Evolutionary conservation across 2,113 vertebrate species (phyloP).

Genomic region (Campylomormyrus numenius): DNA sequence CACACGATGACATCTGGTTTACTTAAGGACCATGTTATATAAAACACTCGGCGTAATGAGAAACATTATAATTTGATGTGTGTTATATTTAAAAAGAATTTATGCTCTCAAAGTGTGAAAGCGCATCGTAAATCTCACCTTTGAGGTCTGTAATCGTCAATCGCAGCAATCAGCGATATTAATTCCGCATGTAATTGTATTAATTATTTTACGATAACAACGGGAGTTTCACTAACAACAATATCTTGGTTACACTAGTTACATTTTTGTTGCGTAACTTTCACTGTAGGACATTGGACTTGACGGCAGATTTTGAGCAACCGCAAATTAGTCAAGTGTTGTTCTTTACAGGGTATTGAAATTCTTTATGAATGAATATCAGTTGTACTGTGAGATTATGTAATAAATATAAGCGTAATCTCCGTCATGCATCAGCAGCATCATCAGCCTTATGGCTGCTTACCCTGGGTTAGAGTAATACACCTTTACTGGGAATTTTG

Average conservation of each 20-base stretch:
- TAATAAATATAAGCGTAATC: neutral
- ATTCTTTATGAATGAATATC: neutral
- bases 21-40: neutral
- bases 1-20: neutral
- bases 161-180: neutral
- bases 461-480: neutral
- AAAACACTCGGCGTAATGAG: neutral
- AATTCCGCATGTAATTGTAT: neutral
- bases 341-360: neutral
- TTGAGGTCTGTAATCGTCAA: neutral
- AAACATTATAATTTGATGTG: neutral
- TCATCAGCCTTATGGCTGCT: neutral
- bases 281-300: neutral
- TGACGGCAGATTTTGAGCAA: neutral
- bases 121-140: neutral
- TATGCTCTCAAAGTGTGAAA: neutral
- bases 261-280: neutral
- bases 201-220: neutral
- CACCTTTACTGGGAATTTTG: neutral
- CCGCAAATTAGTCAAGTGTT: neutral
- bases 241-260: neutral
- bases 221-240: neutral
- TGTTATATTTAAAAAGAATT: neutral
- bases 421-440: neutral
- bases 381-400: neutral